These are phyloP conservation scores for Mesoclemmys tuberculata DNA, from an alignment of 2,113 vertebrate genomes.

Conservation along the genomic window DNA sequence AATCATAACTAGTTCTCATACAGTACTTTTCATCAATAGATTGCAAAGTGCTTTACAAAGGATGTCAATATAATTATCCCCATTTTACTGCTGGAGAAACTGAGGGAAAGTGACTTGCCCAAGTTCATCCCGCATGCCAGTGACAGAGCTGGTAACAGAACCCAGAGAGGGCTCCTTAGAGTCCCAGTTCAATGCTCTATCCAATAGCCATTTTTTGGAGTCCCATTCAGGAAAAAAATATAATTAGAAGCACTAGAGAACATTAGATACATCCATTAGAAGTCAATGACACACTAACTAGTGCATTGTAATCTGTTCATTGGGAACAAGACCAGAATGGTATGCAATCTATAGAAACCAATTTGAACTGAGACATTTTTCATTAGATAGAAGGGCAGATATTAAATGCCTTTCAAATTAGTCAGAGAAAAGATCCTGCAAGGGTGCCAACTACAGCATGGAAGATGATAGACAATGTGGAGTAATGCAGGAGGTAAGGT, in stretches of 20 bases:
- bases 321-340: neutral
- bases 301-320: neutral
- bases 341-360: neutral
- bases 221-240: neutral
- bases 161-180: neutral
- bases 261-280: neutral
- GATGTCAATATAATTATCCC: neutral
- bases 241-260: neutral
- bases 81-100: neutral
- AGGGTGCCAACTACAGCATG: neutral
- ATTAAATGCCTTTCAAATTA: neutral
- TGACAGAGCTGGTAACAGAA: neutral
- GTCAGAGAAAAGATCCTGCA: rapidly evolving
- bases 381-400: neutral
- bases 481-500: neutral
- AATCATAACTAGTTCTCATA: neutral
- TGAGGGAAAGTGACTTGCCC: neutral
- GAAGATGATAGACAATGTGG: neutral
- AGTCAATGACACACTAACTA: neutral
- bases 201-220: neutral
- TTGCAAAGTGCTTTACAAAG: neutral
- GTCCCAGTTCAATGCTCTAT: neutral
- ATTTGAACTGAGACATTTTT: neutral
- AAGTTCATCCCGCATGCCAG: neutral
- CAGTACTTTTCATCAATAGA: neutral